phyloP scores from a whole-genome alignment of 2,888 invertebrate genomes.

The Neelides folsomi region DNA sequence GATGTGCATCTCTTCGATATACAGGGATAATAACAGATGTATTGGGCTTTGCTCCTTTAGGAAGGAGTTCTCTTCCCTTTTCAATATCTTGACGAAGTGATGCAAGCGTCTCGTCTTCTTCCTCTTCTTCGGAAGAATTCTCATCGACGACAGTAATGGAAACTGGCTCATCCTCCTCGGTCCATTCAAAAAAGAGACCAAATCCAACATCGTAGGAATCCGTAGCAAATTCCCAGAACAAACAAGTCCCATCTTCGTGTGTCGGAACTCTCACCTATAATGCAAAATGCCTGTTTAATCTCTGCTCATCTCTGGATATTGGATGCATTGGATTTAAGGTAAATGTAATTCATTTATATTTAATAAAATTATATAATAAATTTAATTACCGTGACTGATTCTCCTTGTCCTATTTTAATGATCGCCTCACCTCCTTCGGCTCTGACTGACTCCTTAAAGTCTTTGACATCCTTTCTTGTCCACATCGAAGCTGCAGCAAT shows the following conservation, averaged over 20 bases:
- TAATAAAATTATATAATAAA: too few relatives aligned
- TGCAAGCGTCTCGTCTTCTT: constrained; percentile 48
- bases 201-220: constrained; percentile 96
- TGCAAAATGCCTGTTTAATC: not conserved
- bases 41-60: constrained; percentile 32
- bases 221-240: constrained; percentile 99
- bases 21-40: constrained; percentile 79
- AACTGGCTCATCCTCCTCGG: constrained; percentile 68
- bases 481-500: constrained; percentile 68
- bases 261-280: constrained; percentile 77
- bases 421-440: constrained; percentile 72
- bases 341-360: too few relatives aligned
- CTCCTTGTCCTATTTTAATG: constrained; percentile 87
- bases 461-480: constrained; percentile 76
- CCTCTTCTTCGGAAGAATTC: constrained; percentile 59
- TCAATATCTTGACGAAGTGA: constrained; percentile 34
- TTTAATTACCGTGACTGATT: constrained; percentile 82
- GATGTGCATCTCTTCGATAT: constrained; percentile 89
- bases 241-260: constrained; percentile 75
- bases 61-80: constrained; percentile 28
- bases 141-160: constrained; percentile 86
- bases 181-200: constrained; percentile 97
- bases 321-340: too few relatives aligned
- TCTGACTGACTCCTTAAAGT: constrained; percentile 77
- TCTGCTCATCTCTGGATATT: not conserved